Evolutionary conservation across 1,140 invertebrate species (phyloP).

Genomic region (Pseudobourletiella spinata): DNA sequence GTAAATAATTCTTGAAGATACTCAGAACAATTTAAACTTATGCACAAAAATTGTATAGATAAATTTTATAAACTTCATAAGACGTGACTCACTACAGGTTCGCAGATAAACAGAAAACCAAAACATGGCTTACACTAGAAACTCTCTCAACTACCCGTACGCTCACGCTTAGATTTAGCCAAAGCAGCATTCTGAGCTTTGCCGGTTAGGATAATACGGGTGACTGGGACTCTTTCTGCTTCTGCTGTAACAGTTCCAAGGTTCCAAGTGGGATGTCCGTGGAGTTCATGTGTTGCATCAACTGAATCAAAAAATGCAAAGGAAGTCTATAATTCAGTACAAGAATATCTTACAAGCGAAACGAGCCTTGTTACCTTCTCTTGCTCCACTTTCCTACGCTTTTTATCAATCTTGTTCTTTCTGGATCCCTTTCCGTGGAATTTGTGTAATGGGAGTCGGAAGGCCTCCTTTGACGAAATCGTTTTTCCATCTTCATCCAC

Average conservation of each 20-base stretch:
- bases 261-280: slow-evolving; percentile 95
- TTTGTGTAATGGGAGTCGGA: slow-evolving; percentile 88
- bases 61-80: too few relatives aligned
- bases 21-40: too few relatives aligned
- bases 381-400: slow-evolving; percentile 89
- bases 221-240: slow-evolving; percentile 92
- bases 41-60: too few relatives aligned
- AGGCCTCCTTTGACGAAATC: slow-evolving; percentile 92
- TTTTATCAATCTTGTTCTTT: slow-evolving; percentile 96
- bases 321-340: not conserved
- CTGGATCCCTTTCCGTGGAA: slow-evolving; percentile 99
- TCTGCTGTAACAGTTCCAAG: slow-evolving; percentile 84
- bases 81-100: too few relatives aligned
- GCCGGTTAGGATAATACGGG: slow-evolving; percentile 89
- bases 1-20: too few relatives aligned
- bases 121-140: too few relatives aligned
- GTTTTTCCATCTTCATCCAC: slow-evolving; percentile 90
- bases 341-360: slow-evolving; percentile 36
- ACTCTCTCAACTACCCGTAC: too few relatives aligned
- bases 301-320: slow-evolving; percentile 42
- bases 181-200: slow-evolving; percentile 44
- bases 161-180: not conserved
- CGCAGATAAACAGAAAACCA: too few relatives aligned
- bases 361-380: too few relatives aligned
- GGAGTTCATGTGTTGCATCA: slow-evolving; percentile 98